Conservation (phyloP, 2,113 vertebrate genomes). For the Sebastes schlegelii region DNA sequence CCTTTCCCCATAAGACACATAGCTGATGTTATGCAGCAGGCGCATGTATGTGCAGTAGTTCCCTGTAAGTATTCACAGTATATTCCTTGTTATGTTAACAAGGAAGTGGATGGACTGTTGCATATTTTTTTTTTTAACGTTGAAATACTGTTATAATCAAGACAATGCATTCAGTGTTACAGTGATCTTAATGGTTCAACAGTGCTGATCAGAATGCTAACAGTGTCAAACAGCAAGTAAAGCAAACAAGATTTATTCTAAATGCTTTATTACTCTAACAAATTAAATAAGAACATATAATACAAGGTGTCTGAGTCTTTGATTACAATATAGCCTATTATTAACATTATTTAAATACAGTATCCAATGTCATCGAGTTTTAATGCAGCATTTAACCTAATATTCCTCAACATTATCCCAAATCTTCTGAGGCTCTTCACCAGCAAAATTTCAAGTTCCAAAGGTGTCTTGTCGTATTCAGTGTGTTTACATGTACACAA, state of each 20-base stretch:
- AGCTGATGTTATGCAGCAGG: no score
- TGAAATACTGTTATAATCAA: not conserved
- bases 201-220: not conserved
- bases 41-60: not conserved
- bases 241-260: slow-evolving; percentile 70
- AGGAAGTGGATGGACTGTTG: not conserved
- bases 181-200: not conserved
- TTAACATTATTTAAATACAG: slow-evolving; percentile 88
- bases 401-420: slow-evolving; percentile 44
- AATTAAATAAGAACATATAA: slow-evolving; percentile 87
- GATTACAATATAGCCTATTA: slow-evolving; percentile 86
- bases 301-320: slow-evolving; percentile 81
- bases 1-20: no score
- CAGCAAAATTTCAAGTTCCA: slow-evolving; percentile 40
- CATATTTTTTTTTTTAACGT: not conserved
- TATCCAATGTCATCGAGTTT: slow-evolving; percentile 70
- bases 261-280: slow-evolving; percentile 86
- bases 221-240: not conserved
- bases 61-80: not conserved
- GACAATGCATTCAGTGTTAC: not conserved
- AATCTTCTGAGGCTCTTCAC: slow-evolving; percentile 56
- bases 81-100: not conserved
- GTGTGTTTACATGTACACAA: slow-evolving; percentile 38
- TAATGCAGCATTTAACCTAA: slow-evolving; percentile 71
- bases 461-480: slow-evolving; percentile 34